These are phyloP conservation scores for Pterobdella sp. DNA, from an alignment of 2,888 invertebrate genomes.

Conservation along the genomic window DNA sequence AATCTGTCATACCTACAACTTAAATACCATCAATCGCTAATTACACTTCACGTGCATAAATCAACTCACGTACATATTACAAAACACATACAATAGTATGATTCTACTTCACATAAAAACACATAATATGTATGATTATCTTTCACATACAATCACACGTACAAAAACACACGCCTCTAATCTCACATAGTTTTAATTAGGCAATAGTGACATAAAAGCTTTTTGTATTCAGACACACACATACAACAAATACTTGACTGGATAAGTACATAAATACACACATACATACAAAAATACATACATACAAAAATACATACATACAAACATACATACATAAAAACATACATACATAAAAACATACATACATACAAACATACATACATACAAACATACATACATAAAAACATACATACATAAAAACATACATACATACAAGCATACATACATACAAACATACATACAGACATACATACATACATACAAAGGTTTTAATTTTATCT, in stretches of 20 bases:
- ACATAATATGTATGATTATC: too few species aligned
- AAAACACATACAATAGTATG: too few species aligned
- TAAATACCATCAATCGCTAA: too few species aligned
- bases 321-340: background rate
- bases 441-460: background rate
- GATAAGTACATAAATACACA: background rate
- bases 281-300: constrained; percentile 7
- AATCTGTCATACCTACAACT: too few species aligned
- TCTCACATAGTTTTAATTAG: too few species aligned
- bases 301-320: constrained; percentile 16
- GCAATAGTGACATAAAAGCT: too few species aligned
- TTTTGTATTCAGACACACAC: too few species aligned
- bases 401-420: background rate
- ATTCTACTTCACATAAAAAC: too few species aligned
- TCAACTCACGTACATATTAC: too few species aligned
- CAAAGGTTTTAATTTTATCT: background rate
- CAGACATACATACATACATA: background rate
- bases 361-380: background rate
- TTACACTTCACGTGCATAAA: too few species aligned
- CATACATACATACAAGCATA: background rate
- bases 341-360: constrained; percentile 16
- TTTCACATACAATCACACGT: too few species aligned
- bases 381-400: background rate
- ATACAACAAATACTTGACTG: background rate
- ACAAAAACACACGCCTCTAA: too few species aligned